Base-by-base conservation (phyloP, 2,113 vertebrate genomes). In the Pedionomus torquatus region DNA sequence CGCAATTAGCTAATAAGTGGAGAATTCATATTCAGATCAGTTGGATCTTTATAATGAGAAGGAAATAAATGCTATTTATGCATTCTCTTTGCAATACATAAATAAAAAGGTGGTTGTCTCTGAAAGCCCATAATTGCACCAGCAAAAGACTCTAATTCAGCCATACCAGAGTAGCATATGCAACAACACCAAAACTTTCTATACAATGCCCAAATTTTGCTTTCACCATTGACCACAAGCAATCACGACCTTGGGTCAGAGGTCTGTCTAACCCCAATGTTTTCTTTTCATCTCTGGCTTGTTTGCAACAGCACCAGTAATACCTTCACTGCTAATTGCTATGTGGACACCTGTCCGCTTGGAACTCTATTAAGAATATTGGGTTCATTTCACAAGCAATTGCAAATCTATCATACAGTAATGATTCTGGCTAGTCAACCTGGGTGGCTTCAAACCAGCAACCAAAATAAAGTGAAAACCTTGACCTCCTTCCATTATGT, bases 401-500 rank as follows among this genome's bases (percentile, higher is more conserved):
- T 93, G 60, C 46, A 93, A 89, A 89, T 87, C 63, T 57, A 76
- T 83, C 61, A 76, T 17, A 41, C 7, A 68, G n/a, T 72, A 95
- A 94, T 20, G 44, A 92, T 89, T 87, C 49, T 85, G 72, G 72
- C 83, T 82, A 79, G 65, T 79, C 69, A 92, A 2, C 17, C 41
- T 72, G 49, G 5, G 41, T 90, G 83, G 61, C 83, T 80, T 87
- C 82, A 90, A 94, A 91, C 39, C 78, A 91, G 71, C 54, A 80
- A 84, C 6, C 30, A 80, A 94, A 93, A 90, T 35, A 48, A 71
- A 93, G 72, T 49, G n/a, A 87, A 94, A 97, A 89, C 77, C 46
- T 92, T 86, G 88, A 95, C 89, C 84, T 93, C 30, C 55, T 93
- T 95, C 75, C 78, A 87, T 95, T 89, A 93, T 68, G 49, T n/a